Conservation (phyloP, 2,113 vertebrate species). For the Coreoperca whiteheadi region DNA sequence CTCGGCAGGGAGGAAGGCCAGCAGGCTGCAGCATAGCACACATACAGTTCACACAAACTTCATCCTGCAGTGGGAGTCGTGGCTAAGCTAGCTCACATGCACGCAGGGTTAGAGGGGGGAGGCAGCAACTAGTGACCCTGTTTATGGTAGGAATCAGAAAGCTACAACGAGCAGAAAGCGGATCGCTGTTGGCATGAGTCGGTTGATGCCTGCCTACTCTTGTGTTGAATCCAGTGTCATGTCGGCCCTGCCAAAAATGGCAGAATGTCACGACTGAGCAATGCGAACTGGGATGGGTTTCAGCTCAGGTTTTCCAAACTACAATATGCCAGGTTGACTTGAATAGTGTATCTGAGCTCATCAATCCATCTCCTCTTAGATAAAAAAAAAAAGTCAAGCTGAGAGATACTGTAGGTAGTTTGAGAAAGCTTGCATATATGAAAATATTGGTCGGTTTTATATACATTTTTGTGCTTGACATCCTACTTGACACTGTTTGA, state of each 20-base stretch:
- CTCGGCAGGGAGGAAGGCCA: constrained; percentile 77
- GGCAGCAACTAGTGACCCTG: constrained; percentile 57
- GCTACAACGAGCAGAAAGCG: constrained; percentile 46
- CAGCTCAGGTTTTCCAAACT: background rate
- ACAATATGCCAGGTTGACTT: background rate
- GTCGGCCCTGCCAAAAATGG: constrained; percentile 60
- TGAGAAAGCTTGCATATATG: background rate
- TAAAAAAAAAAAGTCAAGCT: background rate
- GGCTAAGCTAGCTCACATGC: constrained; percentile 29
- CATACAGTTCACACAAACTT: background rate
- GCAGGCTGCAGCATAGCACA: constrained; percentile 63
- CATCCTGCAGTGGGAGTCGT: constrained; percentile 30
- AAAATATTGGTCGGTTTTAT: background rate
- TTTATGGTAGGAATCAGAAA: constrained; percentile 34
- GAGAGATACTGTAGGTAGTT: background rate
- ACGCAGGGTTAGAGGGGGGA: constrained; percentile 27
- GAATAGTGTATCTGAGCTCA: background rate
- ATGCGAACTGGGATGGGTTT: constrained; percentile 18
- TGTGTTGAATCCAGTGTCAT: constrained; percentile 70
- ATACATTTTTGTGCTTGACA: background rate
- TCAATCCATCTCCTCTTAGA: background rate
- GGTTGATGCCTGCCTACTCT: constrained; percentile 58
- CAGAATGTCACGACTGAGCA: constrained; percentile 35
- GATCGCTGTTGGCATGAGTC: constrained; percentile 35
- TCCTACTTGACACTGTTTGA: background rate